Evolutionary conservation across 1,140 invertebrate species (phyloP).

Genomic region (Drosophila varians): DNA sequence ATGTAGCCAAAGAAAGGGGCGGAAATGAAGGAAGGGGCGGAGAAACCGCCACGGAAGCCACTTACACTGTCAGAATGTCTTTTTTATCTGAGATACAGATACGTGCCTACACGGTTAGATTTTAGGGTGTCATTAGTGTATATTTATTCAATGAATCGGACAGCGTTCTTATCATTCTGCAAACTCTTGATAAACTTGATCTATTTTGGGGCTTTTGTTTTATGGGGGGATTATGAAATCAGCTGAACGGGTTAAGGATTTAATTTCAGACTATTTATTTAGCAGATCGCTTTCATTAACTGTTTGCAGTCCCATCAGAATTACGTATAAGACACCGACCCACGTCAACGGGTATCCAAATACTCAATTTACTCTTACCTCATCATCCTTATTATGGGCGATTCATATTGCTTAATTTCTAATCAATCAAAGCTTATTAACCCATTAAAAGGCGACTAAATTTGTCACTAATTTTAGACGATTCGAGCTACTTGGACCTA

Average conservation of each 20-base stretch:
- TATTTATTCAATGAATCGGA: constrained; percentile 15
- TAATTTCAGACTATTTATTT: no score
- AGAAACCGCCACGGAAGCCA: constrained; percentile 21
- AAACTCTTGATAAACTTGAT: constrained; percentile 6
- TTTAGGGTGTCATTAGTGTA: constrained; percentile 4
- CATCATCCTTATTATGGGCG: no score
- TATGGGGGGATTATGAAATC: neutral
- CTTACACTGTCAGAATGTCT: constrained; percentile 16
- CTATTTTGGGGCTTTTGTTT: neutral
- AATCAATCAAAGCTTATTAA: neutral
- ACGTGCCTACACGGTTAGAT: constrained; percentile 2
- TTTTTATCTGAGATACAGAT: neutral
- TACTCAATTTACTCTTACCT: neutral
- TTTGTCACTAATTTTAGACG: neutral
- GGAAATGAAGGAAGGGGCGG: constrained; percentile 19
- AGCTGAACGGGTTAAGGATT: neutral
- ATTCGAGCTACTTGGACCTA: neutral
- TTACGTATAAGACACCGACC: neutral
- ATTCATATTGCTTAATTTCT: neutral
- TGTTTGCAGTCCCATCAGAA: no score
- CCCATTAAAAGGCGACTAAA: neutral
- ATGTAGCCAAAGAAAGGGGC: constrained; percentile 27
- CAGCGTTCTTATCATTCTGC: constrained; percentile 9
- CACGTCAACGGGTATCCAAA: no score
- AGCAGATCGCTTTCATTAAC: neutral